These are phyloP conservation scores for Geococcyx californianus DNA, from an alignment of 2,113 vertebrate genomes.

Conservation along the genomic window DNA sequence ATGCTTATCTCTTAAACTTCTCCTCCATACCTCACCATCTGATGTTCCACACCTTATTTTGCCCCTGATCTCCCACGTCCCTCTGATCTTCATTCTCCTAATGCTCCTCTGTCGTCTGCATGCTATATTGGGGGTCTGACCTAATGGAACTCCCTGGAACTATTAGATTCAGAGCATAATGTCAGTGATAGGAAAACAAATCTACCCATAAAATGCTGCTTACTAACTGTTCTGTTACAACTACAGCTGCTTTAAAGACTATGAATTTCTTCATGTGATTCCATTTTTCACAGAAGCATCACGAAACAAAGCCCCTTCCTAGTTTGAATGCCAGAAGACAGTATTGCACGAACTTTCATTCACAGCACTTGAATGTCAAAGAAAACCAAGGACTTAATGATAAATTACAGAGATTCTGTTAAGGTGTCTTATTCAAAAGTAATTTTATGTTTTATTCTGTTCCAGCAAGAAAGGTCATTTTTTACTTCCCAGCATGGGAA, in stretches of 20 bases:
- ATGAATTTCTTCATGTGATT: neutral
- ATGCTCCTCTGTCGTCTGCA: neutral
- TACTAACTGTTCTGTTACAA: neutral
- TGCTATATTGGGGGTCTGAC: slow-evolving; percentile 10
- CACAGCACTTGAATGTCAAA: neutral
- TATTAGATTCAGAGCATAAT: neutral
- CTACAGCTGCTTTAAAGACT: neutral
- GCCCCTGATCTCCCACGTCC: neutral
- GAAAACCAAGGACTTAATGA: neutral
- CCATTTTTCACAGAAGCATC: neutral
- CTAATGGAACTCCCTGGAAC: neutral
- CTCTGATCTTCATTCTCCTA: neutral
- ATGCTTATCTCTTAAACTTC: neutral
- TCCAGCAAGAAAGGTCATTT: neutral
- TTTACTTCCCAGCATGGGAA: slow-evolving; percentile 49
- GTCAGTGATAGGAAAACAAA: neutral
- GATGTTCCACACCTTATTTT: neutral
- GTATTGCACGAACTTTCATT: neutral
- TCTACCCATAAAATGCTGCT: neutral
- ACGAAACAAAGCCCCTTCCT: neutral
- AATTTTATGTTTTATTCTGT: neutral
- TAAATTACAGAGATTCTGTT: neutral
- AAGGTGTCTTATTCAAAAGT: neutral
- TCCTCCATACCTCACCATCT: neutral
- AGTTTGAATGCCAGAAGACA: neutral